Evolutionary conservation across 2,888 invertebrate genomes (phyloP).

Genomic region (Chloroclysta siterata): DNA sequence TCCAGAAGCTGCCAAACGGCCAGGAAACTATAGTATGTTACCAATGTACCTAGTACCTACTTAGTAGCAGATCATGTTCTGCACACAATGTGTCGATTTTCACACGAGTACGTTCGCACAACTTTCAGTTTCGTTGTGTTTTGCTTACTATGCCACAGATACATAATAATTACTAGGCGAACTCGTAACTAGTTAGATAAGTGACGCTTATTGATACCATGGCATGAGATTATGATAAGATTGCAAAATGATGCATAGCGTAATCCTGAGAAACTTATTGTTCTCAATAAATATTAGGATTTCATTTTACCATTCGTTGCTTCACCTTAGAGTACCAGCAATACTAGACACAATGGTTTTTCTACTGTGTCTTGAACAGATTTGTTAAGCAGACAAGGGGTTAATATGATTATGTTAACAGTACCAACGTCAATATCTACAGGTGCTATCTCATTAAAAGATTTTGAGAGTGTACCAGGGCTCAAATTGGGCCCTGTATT

Average conservation of each 20-base stretch:
- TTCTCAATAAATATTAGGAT: not conserved
- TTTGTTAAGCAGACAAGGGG: not conserved
- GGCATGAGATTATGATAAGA: slow-evolving; percentile 15
- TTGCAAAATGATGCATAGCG: slow-evolving; percentile 21
- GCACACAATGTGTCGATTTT: slow-evolving; percentile 64
- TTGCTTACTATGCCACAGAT: slow-evolving; percentile 33
- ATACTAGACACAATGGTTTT: not conserved
- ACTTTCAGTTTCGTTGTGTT: slow-evolving; percentile 69
- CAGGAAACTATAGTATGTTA: slow-evolving; percentile 24
- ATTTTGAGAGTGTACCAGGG: slow-evolving; percentile 5
- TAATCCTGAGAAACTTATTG: slow-evolving; percentile 2
- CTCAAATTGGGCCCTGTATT: slow-evolving; percentile 2
- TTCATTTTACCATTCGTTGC: not conserved
- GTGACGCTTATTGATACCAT: slow-evolving; percentile 38
- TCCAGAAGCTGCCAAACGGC: not conserved
- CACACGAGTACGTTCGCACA: slow-evolving; percentile 72
- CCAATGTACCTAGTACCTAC: slow-evolving; percentile 20
- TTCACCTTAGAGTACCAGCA: not conserved
- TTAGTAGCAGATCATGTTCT: slow-evolving; percentile 45
- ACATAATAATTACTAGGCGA: slow-evolving; percentile 19
- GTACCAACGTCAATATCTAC: not conserved
- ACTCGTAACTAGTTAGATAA: slow-evolving; percentile 50
- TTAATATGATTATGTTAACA: not conserved
- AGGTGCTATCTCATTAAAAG: not conserved
- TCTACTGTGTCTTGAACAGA: not conserved